Percentiles rank a stretch among this genome's conserved stretches.
Evolutionary conservation across 2,797 vertebrate species (phyloP).

Genomic region (Rhinoraja longicauda): DNA sequence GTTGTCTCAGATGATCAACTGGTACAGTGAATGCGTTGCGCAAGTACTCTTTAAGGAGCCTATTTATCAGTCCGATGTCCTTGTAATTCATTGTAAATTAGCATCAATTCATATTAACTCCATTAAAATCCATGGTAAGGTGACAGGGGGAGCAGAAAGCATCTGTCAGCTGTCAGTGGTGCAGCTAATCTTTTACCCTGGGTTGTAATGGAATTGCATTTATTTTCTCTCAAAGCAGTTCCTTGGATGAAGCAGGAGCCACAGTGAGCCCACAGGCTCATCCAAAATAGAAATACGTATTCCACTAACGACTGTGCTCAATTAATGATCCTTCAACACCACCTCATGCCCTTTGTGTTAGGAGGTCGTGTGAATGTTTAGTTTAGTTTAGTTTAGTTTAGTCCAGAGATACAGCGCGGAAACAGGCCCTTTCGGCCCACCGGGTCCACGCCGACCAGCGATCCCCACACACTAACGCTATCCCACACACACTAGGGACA

Average conservation of each 20-base stretch:
- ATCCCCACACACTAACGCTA: too few relatives aligned
- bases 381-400: too few relatives aligned
- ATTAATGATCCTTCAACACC: neutral
- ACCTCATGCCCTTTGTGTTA: neutral
- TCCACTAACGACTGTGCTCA: neutral
- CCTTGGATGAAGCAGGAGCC: neutral
- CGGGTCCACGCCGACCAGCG: too few relatives aligned
- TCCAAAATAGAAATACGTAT: too few relatives aligned
- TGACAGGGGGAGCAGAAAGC: neutral
- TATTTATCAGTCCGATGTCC: conserved; percentile 2
- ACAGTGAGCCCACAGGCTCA: neutral
- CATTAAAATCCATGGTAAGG: neutral
- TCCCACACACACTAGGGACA: too few relatives aligned
- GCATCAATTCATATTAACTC: conserved; percentile 25
- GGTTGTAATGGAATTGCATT: conserved; percentile 28
- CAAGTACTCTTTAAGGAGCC: neutral
- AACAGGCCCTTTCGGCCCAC: too few relatives aligned
- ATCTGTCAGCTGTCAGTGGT: neutral
- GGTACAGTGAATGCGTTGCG: neutral
- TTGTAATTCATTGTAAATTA: conserved; percentile 35
- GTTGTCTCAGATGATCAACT: neutral
- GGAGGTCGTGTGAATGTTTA: neutral
- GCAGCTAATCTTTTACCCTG: neutral
- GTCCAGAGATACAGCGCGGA: too few relatives aligned
- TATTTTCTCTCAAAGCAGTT: conserved; percentile 3